phyloP scores from a whole-genome alignment of 2,888 invertebrate genomes.

The Epirrita christyi region DNA sequence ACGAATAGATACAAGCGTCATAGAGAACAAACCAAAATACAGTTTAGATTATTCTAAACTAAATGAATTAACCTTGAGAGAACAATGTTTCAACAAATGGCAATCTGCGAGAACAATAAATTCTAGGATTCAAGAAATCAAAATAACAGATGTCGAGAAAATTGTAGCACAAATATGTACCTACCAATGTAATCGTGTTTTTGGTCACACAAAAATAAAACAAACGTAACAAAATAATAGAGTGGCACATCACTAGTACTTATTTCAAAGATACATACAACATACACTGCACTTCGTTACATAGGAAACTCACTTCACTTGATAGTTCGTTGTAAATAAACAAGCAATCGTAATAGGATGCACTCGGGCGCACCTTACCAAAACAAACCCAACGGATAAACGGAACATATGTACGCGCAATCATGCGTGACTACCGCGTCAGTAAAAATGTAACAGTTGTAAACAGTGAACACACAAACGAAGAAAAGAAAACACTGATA shows the following conservation, averaged over 20 bases:
- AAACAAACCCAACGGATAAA: conserved; percentile 60
- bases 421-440: conserved; percentile 45
- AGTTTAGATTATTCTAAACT: conserved; percentile 63
- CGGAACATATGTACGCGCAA: conserved; percentile 38
- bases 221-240: conserved; percentile 58
- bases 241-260: conserved; percentile 55
- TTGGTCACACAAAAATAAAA: conserved; percentile 55
- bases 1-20: conserved; percentile 68
- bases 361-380: conserved; percentile 58
- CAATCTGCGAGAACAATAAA: conserved; percentile 1
- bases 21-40: conserved; percentile 67
- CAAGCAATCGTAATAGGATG: conserved; percentile 39
- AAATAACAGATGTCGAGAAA: conserved; percentile 10
- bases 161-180: conserved; percentile 33
- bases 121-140: background rate
- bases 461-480: conserved; percentile 21
- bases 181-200: conserved; percentile 38
- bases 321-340: conserved; percentile 48
- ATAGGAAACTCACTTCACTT: conserved; percentile 42
- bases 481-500: background rate
- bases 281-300: conserved; percentile 5
- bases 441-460: conserved; percentile 28
- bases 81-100: conserved; percentile 9
- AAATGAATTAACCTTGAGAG: conserved; percentile 59
- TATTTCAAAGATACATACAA: conserved; percentile 52